Evolutionary conservation across 2,113 vertebrate genomes (phyloP), one percentile per base, ranked within the genome.

Genomic region (Spheniscus mendiculus): DNA sequence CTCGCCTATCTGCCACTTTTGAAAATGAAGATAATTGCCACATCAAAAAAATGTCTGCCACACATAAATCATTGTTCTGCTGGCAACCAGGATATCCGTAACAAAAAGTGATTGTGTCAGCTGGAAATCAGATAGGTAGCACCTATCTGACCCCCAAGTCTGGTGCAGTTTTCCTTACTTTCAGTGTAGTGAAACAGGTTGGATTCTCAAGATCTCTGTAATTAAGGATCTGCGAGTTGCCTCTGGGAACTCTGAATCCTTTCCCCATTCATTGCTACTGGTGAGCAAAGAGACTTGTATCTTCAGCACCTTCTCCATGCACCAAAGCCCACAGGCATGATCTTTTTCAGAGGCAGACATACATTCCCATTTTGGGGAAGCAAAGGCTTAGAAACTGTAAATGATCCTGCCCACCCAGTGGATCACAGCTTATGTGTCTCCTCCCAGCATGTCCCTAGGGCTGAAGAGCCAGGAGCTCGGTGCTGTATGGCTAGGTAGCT

Each of bases 11-110:
- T 70, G 34, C 21, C 49, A 25, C 34, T 52, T 76, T 29, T 52
- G 40, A 83, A 88, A 88, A 94, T 59, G 23, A 76, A 88, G 83
- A 90, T 58, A 88, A 44, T 71, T 71, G 52, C 38, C 36, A 61
- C 29, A 36, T 66, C 5, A 74, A 44, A 85, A 52, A 30, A 27
- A 52, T 4, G 4, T 9, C 45, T 32, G 14, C 66, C 92, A 40
- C 38, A 36, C 0, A 1, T 65, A 65, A 93, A 69, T 58, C 3
- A 15, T 32, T 63, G 22, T 34, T 93, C 52, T 90, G 14, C 20
- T 87, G 44, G 38, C 50, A 87, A 14, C 26, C 38, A 84, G 78
- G 61, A 84, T 78, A 78, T 50, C 12, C 5, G 6, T 53, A 58
- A 81, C 4, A 69, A 66, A 36, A 89, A 42, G 32, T 21, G 42